Evolutionary conservation across 2,888 invertebrate species (phyloP).

Genomic region (Eupelmus urozonus): DNA sequence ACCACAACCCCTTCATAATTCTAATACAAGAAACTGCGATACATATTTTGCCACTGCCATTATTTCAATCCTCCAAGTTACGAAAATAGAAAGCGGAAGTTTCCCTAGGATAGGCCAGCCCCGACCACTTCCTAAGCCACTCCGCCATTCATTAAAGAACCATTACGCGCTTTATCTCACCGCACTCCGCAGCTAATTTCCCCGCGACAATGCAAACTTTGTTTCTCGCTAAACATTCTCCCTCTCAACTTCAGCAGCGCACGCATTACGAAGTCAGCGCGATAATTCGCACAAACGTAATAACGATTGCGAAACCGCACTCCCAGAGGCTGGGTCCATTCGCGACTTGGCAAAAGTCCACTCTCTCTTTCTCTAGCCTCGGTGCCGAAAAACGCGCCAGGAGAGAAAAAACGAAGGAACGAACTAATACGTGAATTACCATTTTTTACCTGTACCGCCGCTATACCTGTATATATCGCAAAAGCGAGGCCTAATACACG

Average conservation of each 20-base stretch:
- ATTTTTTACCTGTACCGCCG: slow-evolving; percentile 48
- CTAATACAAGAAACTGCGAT: too few species aligned
- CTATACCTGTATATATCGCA: slow-evolving; percentile 26
- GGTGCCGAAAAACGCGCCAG: neutral
- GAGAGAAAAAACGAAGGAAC: neutral
- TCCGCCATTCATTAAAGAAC: slow-evolving; percentile 7
- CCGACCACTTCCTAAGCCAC: slow-evolving; percentile 26
- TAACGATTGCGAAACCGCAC: too few species aligned
- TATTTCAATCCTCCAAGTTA: neutral
- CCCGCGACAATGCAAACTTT: too few species aligned
- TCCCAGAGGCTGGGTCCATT: too few species aligned
- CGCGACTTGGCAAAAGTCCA: too few species aligned
- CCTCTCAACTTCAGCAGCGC: neutral
- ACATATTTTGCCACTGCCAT: neutral
- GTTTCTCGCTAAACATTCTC: neutral
- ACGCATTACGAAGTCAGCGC: too few species aligned
- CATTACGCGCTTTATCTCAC: slow-evolving; percentile 20
- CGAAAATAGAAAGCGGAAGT: slow-evolving; percentile 21
- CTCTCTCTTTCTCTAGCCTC: too few species aligned
- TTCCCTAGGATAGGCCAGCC: slow-evolving; percentile 23
- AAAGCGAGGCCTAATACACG: slow-evolving; percentile 43
- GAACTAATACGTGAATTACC: slow-evolving; percentile 40
- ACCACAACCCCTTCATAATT: too few species aligned
- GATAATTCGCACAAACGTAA: too few species aligned
- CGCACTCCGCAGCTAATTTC: slow-evolving; percentile 6